Percentiles rank a stretch among this genome's conserved stretches.
Conservation (phyloP, 2,113 vertebrate species). For the Bothrops jararaca region DNA sequence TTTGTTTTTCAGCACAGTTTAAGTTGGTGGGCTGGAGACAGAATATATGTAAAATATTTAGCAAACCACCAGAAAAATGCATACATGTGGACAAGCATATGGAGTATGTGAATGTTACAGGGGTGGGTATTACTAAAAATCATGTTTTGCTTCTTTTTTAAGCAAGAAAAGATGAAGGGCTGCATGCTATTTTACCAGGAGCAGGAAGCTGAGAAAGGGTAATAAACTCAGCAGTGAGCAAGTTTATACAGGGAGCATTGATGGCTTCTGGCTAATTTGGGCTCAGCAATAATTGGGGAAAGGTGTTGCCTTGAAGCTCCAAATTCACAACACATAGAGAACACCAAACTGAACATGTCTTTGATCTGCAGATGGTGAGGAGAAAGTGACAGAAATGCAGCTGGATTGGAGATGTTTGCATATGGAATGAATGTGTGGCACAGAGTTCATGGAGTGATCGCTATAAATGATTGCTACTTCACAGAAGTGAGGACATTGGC, state of each 20-base stretch:
- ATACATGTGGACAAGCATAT: neutral
- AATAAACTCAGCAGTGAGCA: neutral
- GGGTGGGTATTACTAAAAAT: neutral
- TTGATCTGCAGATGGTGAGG: neutral
- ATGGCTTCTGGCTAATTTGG: neutral
- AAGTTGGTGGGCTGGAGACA: neutral
- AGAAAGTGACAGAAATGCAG: neutral
- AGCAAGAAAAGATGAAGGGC: neutral
- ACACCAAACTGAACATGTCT: neutral
- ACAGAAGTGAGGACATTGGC: neutral
- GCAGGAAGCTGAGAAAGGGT: neutral
- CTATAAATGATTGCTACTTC: neutral
- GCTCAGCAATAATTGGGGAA: neutral
- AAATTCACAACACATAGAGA: neutral
- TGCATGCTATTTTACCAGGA: neutral
- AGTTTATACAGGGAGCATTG: neutral
- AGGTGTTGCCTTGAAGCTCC: neutral
- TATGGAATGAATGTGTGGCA: neutral
- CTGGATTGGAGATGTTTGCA: neutral
- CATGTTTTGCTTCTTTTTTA: neutral
- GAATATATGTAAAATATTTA: neutral
- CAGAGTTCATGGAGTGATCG: neutral
- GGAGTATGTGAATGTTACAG: neutral
- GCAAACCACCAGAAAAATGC: neutral
- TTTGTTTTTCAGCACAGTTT: neutral